phyloP scores from a whole-genome alignment of 2,113 vertebrate species.

The Lycocorax pyrrhopterus region DNA sequence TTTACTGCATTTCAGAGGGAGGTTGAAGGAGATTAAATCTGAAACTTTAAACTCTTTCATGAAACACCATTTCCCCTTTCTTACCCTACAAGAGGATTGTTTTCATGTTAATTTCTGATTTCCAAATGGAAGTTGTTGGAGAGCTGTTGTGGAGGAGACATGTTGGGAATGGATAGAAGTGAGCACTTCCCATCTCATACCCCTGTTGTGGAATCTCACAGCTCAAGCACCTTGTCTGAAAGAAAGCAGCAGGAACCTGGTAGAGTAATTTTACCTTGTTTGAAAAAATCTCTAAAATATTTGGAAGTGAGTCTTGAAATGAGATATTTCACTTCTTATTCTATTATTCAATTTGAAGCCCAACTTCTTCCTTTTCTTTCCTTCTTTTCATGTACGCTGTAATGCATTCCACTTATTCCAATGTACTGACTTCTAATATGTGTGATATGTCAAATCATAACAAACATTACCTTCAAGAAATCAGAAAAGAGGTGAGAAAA shows the following conservation, averaged over 20 bases:
- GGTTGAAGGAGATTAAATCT: neutral
- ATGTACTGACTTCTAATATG: neutral
- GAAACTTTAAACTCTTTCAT: neutral
- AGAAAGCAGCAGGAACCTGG: neutral
- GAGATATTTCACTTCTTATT: neutral
- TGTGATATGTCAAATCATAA: neutral
- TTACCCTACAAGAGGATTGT: neutral
- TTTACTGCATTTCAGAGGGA: neutral
- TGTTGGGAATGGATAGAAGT: neutral
- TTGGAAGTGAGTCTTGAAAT: neutral
- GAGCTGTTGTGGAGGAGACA: neutral
- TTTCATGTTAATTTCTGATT: neutral
- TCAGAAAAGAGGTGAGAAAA: neutral
- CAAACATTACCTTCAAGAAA: neutral
- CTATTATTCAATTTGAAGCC: neutral
- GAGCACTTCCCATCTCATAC: neutral
- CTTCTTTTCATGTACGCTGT: neutral
- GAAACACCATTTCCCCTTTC: neutral
- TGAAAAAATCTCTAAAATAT: neutral
- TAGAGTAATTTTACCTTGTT: neutral
- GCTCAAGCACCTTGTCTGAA: neutral
- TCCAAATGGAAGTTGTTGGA: neutral
- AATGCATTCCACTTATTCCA: neutral
- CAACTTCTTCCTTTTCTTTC: rapidly evolving
- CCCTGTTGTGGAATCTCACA: neutral